A percentile compares a stretch with the other conserved stretches of the same genome.
phyloP scores from a whole-genome alignment of 1,140 invertebrate species.

The Polyergus mexicanus region DNA sequence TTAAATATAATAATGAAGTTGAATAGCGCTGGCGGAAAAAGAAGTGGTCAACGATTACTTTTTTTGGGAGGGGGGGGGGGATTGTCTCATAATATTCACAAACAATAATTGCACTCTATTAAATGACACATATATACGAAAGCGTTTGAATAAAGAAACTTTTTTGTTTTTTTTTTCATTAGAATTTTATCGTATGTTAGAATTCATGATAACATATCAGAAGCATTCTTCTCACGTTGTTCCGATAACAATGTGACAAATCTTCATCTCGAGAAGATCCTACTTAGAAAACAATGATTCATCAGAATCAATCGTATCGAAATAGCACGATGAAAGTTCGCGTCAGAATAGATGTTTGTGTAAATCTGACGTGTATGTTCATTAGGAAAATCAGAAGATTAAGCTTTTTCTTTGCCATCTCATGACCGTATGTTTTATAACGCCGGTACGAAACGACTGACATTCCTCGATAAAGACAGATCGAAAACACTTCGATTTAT shows the following conservation, averaged over 20 bases:
- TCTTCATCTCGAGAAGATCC: background rate
- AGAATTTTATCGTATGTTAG: background rate
- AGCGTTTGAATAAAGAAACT: conserved; percentile 18
- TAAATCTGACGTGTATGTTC: conserved; percentile 10
- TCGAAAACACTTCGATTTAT: conserved; percentile 16
- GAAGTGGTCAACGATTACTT: conserved; percentile 14
- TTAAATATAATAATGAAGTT: conserved; percentile 32
- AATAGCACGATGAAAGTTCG: background rate
- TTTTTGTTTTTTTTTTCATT: background rate
- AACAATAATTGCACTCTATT: background rate
- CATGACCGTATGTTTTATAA: background rate
- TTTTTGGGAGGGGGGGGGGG: no score
- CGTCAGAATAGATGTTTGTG: conserved; percentile 1
- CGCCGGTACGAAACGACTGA: background rate
- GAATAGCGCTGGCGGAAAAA: background rate
- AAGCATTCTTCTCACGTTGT: background rate
- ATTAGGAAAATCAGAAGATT: conserved; percentile 21
- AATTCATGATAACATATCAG: conserved; percentile 1
- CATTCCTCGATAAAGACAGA: conserved; percentile 21
- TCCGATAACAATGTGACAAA: background rate
- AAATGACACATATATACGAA: conserved; percentile 9
- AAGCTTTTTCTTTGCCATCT: background rate
- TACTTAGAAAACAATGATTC: background rate
- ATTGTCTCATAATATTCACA: background rate
- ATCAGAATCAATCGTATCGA: background rate